Evolutionary conservation across 1,140 invertebrate genomes (phyloP).

Genomic region (Temnothorax curvispinosus): DNA sequence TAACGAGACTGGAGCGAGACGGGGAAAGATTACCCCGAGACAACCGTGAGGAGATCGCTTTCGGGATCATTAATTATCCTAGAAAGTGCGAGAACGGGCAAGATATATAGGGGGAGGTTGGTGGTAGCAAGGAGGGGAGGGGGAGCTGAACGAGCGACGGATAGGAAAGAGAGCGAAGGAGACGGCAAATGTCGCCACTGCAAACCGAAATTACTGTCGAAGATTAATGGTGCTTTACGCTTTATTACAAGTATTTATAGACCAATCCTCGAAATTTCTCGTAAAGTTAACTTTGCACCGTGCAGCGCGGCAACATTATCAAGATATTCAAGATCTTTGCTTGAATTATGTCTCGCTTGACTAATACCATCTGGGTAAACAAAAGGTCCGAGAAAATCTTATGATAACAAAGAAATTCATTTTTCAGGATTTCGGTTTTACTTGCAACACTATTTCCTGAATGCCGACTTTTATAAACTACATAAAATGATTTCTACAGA

Average conservation of each 20-base stretch:
- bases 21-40: constrained; percentile 78
- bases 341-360: background rate
- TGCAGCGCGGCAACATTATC: too few species aligned
- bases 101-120: constrained; percentile 44
- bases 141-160: constrained; percentile 60
- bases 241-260: constrained; percentile 82
- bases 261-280: constrained; percentile 63
- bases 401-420: too few species aligned
- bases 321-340: background rate
- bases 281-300: constrained; percentile 47
- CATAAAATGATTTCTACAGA: too few species aligned
- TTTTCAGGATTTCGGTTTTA: too few species aligned
- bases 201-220: constrained; percentile 81
- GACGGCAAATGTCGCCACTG: constrained; percentile 79
- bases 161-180: constrained; percentile 66
- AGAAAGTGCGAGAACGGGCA: constrained; percentile 72
- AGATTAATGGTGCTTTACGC: constrained; percentile 78
- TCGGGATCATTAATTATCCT: constrained; percentile 84
- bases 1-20: constrained; percentile 56
- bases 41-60: constrained; percentile 83
- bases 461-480: too few species aligned
- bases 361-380: too few species aligned
- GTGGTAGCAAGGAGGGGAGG: constrained; percentile 7
- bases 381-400: too few species aligned
- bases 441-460: too few species aligned